Evolutionary conservation across 2,113 vertebrate species (phyloP), one percentile per base, ranked within the genome.

Genomic region (Dromas ardeola): DNA sequence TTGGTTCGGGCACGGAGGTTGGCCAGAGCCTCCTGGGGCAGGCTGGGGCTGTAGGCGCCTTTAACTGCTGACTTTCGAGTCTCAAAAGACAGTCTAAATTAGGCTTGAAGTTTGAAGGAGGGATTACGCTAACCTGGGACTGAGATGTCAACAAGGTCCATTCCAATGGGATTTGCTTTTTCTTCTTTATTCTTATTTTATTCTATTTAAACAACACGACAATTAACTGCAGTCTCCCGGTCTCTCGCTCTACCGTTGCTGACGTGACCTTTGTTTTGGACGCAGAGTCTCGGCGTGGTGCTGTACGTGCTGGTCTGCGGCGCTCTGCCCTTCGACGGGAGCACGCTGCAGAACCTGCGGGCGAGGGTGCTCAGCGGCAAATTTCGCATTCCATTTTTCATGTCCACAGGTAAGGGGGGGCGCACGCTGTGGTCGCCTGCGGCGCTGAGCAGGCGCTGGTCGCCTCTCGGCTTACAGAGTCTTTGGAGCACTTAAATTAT

Each of bases 321-420:
- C 1, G 99, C 99, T 25, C 98, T 99, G 95, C 99, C 99, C 5
- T 99, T 99, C 25, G 99, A 99, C 9, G 99, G 99, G 96, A 99
- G 99, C 98, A 99, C 99, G 38, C 98, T 99, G 96, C 99, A 99
- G 98, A 99, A 99, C 91, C 98, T 99, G 96, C 98, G 99, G 9
- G 99, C 99, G 1, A 98, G 99, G 16, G 99, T 99, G 91, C 98
- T 99, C 93, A 99, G 99, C 29, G 99, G 99, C 16, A 99, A 99
- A 85, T 99, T 99, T 89, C 99, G 99, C 91, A 99, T 99, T 93
- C 99, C 99, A 2, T 99, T 99, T 96, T 99, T 99, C 97, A 99
- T 99, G 99, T 99, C 99, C 97, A 99, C 99, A 99, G 99, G 99
- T 99, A 96, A 97, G 98, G 88, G 10, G 10, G 25, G 3, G 27